phyloP scores from a whole-genome alignment of 2,888 invertebrate genomes.

The Oligia strigilis region DNA sequence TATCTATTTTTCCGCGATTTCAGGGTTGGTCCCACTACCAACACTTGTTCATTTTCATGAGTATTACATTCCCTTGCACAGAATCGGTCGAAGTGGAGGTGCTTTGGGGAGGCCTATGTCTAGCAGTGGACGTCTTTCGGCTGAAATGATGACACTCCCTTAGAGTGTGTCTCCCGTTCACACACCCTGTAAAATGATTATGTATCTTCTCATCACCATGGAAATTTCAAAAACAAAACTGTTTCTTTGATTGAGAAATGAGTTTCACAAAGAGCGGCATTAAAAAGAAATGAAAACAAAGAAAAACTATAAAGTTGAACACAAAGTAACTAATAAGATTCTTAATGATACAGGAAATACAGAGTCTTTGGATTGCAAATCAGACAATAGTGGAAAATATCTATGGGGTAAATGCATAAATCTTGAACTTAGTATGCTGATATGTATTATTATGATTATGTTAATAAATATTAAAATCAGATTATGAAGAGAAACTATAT shows the following conservation, averaged over 20 bases:
- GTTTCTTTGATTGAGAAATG: neutral
- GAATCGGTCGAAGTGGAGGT: too few species aligned
- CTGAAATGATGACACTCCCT: too few species aligned
- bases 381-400: constrained; percentile 51
- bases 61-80: too few species aligned
- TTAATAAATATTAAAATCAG: constrained; percentile 44
- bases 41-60: too few species aligned
- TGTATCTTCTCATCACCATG: constrained; percentile 13
- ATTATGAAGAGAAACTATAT: constrained; percentile 5
- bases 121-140: too few species aligned
- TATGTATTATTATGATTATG: constrained; percentile 4
- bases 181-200: too few species aligned
- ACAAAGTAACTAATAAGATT: constrained; percentile 46
- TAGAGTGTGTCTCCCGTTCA: neutral
- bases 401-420: constrained; percentile 9
- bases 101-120: too few species aligned
- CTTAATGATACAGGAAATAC: constrained; percentile 48
- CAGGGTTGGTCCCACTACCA: too few species aligned
- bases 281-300: constrained; percentile 50
- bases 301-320: constrained; percentile 25
- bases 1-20: too few species aligned
- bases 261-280: constrained; percentile 6
- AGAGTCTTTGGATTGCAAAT: constrained; percentile 34
- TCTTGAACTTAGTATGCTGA: constrained; percentile 21
- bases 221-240: neutral